A percentile compares a stretch with the other conserved stretches of the same genome.
These are phyloP conservation scores for Selenia dentaria DNA, from an alignment of 2,888 invertebrate genomes.

Conservation along the genomic window DNA sequence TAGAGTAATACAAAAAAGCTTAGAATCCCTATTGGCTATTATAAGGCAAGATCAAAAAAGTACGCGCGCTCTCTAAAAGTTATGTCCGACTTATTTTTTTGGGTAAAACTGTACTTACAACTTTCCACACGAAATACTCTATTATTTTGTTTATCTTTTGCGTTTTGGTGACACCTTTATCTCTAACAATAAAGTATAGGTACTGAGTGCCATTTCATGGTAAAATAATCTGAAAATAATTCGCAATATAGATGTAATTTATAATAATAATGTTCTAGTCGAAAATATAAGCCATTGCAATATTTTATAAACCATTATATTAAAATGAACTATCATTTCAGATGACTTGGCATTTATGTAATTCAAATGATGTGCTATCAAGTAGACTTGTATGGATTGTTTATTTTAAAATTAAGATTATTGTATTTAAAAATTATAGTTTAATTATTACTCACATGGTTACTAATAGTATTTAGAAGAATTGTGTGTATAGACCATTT, in stretches of 20 bases:
- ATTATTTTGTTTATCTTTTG: too few relatives aligned
- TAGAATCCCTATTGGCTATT: too few relatives aligned
- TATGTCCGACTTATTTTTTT: too few relatives aligned
- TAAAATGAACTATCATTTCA: conserved; percentile 43
- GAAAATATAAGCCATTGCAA: conserved; percentile 82
- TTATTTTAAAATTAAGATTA: conserved; percentile 26
- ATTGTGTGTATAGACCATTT: conserved; percentile 52
- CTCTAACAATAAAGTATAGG: too few relatives aligned
- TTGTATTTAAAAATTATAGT: conserved; percentile 44
- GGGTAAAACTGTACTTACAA: too few relatives aligned
- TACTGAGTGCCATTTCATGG: conserved; percentile 6
- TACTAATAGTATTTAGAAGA: conserved; percentile 60
- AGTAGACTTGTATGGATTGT: conserved; percentile 24
- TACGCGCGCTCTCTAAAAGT: too few relatives aligned
- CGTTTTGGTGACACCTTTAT: too few relatives aligned
- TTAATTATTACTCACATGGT: conserved; percentile 56
- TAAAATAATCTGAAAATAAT: conserved; percentile 19
- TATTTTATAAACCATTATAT: conserved; percentile 61
- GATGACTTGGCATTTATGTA: conserved; percentile 51
- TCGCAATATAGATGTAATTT: conserved; percentile 65
- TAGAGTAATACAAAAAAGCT: too few relatives aligned
- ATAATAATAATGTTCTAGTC: conserved; percentile 80
- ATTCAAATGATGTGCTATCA: conserved; percentile 40
- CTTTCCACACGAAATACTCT: too few relatives aligned
- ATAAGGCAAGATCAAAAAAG: too few relatives aligned